phyloP scores from a whole-genome alignment of 2,797 vertebrate species.

The Choloepus didactylus region DNA sequence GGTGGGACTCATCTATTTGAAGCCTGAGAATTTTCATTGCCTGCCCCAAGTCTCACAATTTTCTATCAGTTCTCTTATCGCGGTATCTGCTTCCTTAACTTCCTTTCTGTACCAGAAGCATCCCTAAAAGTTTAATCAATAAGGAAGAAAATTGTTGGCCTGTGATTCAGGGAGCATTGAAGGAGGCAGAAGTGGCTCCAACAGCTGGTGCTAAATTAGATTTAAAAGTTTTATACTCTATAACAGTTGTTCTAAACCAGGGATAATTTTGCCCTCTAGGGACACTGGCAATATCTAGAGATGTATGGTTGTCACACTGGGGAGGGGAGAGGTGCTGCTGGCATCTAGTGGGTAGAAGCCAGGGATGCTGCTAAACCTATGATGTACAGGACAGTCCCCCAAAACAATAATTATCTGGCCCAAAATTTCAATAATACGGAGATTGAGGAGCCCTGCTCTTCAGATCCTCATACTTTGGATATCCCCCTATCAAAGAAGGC shows the following conservation, averaged over 20 bases:
- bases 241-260: too few relatives aligned
- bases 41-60: not conserved
- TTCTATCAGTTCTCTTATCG: not conserved
- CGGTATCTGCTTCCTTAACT: not conserved
- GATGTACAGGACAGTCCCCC: too few relatives aligned
- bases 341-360: too few relatives aligned
- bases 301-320: not conserved
- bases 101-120: not conserved
- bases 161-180: not conserved
- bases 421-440: not conserved
- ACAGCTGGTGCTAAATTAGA: not conserved
- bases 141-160: not conserved
- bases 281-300: not conserved
- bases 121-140: not conserved
- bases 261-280: not conserved
- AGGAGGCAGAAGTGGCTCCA: not conserved
- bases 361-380: too few relatives aligned
- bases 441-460: not conserved
- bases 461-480: not conserved
- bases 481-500: fast-evolving
- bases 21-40: not conserved
- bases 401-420: not conserved
- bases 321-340: not conserved
- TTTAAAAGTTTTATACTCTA: too few relatives aligned
- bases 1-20: not conserved